These are phyloP conservation scores for Apogon talboti DNA, from an alignment of 2,797 vertebrate species.

Conservation along the genomic window DNA sequence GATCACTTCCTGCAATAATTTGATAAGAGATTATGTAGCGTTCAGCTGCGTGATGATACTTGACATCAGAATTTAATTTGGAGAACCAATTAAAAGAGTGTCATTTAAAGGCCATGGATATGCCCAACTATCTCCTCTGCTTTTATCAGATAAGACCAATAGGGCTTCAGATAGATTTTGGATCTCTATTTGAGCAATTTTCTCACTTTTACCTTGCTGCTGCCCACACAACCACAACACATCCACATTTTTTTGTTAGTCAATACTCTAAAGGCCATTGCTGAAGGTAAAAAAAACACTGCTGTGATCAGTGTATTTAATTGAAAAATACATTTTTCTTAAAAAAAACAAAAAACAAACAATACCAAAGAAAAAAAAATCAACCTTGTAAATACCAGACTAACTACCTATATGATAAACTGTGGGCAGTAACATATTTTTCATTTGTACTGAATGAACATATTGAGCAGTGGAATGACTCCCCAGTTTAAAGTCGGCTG, in stretches of 20 bases:
- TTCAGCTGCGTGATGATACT: conserved; percentile 14
- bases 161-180: conserved; percentile 6
- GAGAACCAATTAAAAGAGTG: conserved; percentile 14
- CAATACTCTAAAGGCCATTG: not conserved
- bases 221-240: not conserved
- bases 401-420: not conserved
- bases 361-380: not conserved
- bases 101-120: conserved; percentile 9
- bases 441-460: conserved; percentile 2
- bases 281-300: not conserved
- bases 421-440: not conserved
- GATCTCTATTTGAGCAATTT: not conserved
- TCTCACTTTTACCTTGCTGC: conserved; percentile 3
- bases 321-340: conserved; percentile 2
- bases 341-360: too few species aligned
- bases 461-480: not conserved
- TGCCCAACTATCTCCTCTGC: conserved; percentile 4
- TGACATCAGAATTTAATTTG: conserved; percentile 4
- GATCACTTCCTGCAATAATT: too few species aligned
- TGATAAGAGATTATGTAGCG: not conserved
- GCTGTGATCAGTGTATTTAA: not conserved
- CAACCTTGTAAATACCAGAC: not conserved
- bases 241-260: not conserved
- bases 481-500: conserved; percentile 10
- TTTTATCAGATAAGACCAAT: conserved; percentile 24